A percentile compares a stretch with the other conserved stretches of the same genome.
These are phyloP conservation scores for Steinernema khuongi DNA, from an alignment of 1,140 invertebrate species.

Conservation along the genomic window DNA sequence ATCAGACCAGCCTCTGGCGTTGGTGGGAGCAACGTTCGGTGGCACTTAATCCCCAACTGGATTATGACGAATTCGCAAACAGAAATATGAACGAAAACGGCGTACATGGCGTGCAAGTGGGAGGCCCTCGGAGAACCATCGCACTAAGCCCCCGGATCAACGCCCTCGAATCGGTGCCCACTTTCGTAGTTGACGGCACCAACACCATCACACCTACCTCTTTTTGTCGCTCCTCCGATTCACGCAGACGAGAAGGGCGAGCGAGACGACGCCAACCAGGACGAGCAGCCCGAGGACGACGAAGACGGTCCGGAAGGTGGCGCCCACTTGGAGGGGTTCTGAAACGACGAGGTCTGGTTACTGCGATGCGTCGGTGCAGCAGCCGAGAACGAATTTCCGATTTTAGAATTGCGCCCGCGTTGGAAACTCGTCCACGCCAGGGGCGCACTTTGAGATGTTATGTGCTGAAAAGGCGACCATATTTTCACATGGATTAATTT, in stretches of 20 bases:
- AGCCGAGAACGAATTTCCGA: not conserved
- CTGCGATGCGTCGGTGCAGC: not conserved
- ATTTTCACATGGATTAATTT: not conserved
- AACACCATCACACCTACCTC: slow-evolving; percentile 26
- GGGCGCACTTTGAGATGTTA: too few species aligned
- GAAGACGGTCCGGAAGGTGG: slow-evolving; percentile 38
- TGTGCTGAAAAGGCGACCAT: not conserved
- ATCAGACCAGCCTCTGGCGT: too few species aligned
- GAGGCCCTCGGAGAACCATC: too few species aligned
- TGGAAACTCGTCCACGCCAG: not conserved
- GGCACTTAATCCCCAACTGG: too few species aligned
- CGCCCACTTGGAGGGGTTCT: slow-evolving; percentile 34
- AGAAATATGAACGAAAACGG: too few species aligned
- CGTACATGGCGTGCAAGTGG: too few species aligned
- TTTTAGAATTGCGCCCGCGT: not conserved
- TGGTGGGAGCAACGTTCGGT: too few species aligned
- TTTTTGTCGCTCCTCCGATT: slow-evolving; percentile 37
- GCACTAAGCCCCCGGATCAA: too few species aligned
- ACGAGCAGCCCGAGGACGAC: slow-evolving; percentile 31
- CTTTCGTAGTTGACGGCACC: not conserved
- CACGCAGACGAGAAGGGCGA: slow-evolving; percentile 31
- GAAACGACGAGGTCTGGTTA: slow-evolving; percentile 12
- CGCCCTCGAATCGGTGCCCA: too few species aligned
- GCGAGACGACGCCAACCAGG: slow-evolving; percentile 26
- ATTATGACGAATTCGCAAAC: too few species aligned